phyloP scores from a whole-genome alignment of 92 coral and sea anemone genomes.

The Zoanthus sociatus region DNA sequence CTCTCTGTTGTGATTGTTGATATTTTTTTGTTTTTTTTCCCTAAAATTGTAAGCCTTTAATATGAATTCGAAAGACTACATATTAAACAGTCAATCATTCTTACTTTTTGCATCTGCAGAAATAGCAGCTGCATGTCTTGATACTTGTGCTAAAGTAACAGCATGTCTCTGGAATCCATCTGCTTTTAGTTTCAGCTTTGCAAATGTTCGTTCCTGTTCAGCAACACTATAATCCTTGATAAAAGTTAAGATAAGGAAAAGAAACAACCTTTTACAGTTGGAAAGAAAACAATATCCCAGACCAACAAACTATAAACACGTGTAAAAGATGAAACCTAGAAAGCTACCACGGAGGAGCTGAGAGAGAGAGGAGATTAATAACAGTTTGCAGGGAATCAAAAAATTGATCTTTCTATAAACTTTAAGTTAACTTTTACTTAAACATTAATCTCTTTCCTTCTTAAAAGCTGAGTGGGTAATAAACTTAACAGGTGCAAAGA shows the following conservation, averaged over 20 bases:
- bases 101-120: slow-evolving; percentile 88
- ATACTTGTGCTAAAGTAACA: slow-evolving; percentile 67
- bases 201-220: slow-evolving; percentile 70
- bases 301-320: not conserved
- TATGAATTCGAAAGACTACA: not conserved
- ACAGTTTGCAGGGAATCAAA: too few relatives aligned
- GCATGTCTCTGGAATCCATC: slow-evolving; percentile 82
- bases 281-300: not conserved
- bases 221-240: slow-evolving; percentile 64
- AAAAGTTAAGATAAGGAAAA: not conserved
- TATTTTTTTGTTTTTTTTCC: too few relatives aligned
- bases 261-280: not conserved
- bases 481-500: too few relatives aligned
- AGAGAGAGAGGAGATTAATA: too few relatives aligned
- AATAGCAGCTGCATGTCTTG: slow-evolving; percentile 89
- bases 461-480: too few relatives aligned
- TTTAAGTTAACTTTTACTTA: too few relatives aligned
- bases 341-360: too few relatives aligned
- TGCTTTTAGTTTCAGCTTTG: slow-evolving; percentile 64
- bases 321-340: not conserved
- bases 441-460: too few relatives aligned
- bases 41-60: not conserved
- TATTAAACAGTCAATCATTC: slow-evolving; percentile 7
- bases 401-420: too few relatives aligned
- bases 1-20: too few relatives aligned